phyloP scores from a whole-genome alignment of 2,888 invertebrate species.

The Mantis religiosa region DNA sequence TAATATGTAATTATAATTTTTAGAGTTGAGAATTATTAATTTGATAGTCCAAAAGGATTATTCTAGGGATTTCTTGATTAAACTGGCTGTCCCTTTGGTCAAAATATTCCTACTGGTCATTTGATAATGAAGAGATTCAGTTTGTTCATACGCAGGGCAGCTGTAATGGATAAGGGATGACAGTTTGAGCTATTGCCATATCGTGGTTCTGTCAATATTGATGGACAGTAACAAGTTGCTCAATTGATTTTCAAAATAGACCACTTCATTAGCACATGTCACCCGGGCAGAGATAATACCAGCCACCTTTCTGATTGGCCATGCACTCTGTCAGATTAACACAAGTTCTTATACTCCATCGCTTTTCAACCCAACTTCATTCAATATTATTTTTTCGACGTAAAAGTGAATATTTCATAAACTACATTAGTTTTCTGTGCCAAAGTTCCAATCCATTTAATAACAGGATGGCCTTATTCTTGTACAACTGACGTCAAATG shows the following conservation, averaged over 20 bases:
- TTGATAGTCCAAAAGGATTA: too few species aligned
- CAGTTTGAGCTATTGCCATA: not conserved
- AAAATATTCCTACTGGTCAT: not conserved
- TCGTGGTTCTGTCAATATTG: not conserved
- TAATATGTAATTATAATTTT: too few species aligned
- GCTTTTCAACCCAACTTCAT: not conserved
- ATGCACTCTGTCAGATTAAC: not conserved
- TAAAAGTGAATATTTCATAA: too few species aligned
- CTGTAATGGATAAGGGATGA: not conserved
- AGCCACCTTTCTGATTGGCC: not conserved
- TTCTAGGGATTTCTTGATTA: not conserved
- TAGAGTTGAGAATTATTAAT: too few species aligned
- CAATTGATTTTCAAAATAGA: not conserved
- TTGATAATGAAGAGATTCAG: not conserved
- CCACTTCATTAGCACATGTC: not conserved
- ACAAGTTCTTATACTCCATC: not conserved
- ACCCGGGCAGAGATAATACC: not conserved
- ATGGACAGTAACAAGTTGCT: not conserved
- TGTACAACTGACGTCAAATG: too few species aligned
- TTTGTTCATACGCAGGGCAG: not conserved
- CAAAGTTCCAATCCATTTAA: too few species aligned
- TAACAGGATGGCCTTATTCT: too few species aligned
- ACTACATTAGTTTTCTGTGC: too few species aligned
- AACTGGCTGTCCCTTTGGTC: not conserved
- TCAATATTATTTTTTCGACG: not conserved